These are phyloP conservation scores for Tiliacea aurago DNA, from an alignment of 2,888 invertebrate genomes.

Conservation along the genomic window DNA sequence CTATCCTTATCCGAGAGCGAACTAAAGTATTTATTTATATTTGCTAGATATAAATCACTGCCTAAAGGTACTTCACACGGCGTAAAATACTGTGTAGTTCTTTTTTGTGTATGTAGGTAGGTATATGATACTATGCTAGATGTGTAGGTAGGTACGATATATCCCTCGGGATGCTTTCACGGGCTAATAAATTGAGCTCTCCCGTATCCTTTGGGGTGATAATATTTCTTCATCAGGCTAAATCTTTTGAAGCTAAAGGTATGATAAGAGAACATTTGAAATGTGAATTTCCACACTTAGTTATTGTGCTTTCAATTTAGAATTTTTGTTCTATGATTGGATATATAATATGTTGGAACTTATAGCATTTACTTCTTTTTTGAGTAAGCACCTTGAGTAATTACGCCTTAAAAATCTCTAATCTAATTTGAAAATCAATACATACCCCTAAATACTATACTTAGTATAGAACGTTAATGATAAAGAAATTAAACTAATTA, in stretches of 20 bases:
- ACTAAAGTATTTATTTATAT: conserved; percentile 40
- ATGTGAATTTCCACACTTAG: conserved; percentile 7
- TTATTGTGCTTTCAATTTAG: not conserved
- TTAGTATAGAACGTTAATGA: not conserved
- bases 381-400: not conserved
- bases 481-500: conserved; percentile 9
- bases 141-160: conserved; percentile 7
- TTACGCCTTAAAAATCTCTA: not conserved
- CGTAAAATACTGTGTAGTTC: conserved; percentile 18
- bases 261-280: too few relatives aligned
- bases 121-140: conserved; percentile 13
- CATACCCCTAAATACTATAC: not conserved
- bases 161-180: conserved; percentile 44
- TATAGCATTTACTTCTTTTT: not conserved
- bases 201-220: conserved; percentile 48
- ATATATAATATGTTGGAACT: not conserved
- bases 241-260: conserved; percentile 38
- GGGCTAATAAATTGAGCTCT: conserved; percentile 51
- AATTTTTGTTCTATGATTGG: not conserved
- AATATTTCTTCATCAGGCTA: conserved; percentile 55
- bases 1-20: conserved; percentile 31
- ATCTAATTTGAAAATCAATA: not conserved
- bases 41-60: conserved; percentile 44
- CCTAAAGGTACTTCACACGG: conserved; percentile 32
- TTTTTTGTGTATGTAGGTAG: not conserved